Evolutionary conservation across 2,888 invertebrate genomes (phyloP), one percentile per base, ranked within the genome.

Genomic region (Brachyopa scutellaris): DNA sequence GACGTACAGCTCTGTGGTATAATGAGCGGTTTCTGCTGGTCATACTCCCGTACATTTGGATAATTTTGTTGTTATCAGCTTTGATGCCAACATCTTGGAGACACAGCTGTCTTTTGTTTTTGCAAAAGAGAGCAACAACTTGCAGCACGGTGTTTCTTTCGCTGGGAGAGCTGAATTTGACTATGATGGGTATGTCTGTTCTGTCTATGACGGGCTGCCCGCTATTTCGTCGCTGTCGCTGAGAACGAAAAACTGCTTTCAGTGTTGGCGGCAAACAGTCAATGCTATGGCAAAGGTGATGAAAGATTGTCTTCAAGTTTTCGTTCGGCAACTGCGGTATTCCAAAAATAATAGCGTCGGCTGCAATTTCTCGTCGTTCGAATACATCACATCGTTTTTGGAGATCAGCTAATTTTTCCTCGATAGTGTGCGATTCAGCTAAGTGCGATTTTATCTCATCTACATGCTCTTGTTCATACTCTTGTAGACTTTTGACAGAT

Each of bases 401-500:
- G n/a, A n/a, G n/a, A n/a, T n/a, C n/a, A n/a, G n/a, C n/a, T n/a
- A n/a, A n/a, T n/a, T n/a, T n/a, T n/a, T n/a, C n/a, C n/a, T n/a
- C n/a, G n/a, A n/a, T n/a, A n/a, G n/a, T n/a, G 29, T 59, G 29
- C 17, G 33, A 11, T 26, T 59, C 61, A 61, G 45, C 61, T 17
- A 59, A 31, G 13, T 29, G 42, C 4, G 9, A 17, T 15, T 19
- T 42, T 2, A 38, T 23, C 21, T 57, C 55, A 11, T 23, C 21
- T 13, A 6, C 55, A 23, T 13, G 11, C n/a, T n/a, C n/a, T n/a
- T n/a, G n/a, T n/a, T n/a, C n/a, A n/a, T n/a, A n/a, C 38, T 17
- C 9, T 8, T 15, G 42, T 9, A 42, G 3, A 19, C 3, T 19
- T 19, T 42, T 4, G 9, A 42, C 0, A 19, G 42, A 42, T 7